These are phyloP conservation scores for Calonectris borealis DNA, from an alignment of 2,113 vertebrate genomes.

Conservation along the genomic window DNA sequence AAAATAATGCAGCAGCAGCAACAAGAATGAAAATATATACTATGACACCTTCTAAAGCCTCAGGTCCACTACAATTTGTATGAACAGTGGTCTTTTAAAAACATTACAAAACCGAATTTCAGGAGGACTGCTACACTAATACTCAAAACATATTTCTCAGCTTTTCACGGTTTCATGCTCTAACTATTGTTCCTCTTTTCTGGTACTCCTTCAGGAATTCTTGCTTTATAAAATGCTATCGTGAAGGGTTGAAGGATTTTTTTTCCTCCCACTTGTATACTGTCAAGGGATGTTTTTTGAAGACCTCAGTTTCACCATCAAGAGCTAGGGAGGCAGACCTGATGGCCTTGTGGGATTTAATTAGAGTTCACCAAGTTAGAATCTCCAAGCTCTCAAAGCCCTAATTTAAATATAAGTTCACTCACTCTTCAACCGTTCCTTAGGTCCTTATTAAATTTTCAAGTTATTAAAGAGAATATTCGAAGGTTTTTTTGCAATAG, in stretches of 20 bases:
- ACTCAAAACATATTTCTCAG: constrained; percentile 26
- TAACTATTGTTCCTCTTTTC: constrained; percentile 67
- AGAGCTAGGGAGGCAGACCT: constrained; percentile 76
- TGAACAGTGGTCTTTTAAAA: constrained; percentile 4
- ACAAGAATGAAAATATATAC: neutral
- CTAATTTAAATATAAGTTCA: constrained; percentile 83
- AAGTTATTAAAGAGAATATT: constrained; percentile 78
- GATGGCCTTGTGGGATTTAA: constrained; percentile 82
- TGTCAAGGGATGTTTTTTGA: constrained; percentile 80
- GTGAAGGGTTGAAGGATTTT: constrained; percentile 60
- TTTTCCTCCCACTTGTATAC: constrained; percentile 66
- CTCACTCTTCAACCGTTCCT: constrained; percentile 78
- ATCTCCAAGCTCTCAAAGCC: constrained; percentile 76
- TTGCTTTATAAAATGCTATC: constrained; percentile 64
- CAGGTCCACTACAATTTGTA: neutral
- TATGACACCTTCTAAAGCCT: neutral
- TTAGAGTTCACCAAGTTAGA: constrained; percentile 83
- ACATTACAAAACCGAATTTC: constrained; percentile 10
- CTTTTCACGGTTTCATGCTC: constrained; percentile 55
- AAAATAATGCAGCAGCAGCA: neutral
- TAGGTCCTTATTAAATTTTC: constrained; percentile 82
- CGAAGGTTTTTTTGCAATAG: neutral
- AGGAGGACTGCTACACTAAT: constrained; percentile 34
- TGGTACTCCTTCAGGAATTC: constrained; percentile 75
- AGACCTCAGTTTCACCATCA: constrained; percentile 78